Base-by-base conservation (phyloP, 2,797 vertebrate genomes). In the Pelobates cultripes region DNA sequence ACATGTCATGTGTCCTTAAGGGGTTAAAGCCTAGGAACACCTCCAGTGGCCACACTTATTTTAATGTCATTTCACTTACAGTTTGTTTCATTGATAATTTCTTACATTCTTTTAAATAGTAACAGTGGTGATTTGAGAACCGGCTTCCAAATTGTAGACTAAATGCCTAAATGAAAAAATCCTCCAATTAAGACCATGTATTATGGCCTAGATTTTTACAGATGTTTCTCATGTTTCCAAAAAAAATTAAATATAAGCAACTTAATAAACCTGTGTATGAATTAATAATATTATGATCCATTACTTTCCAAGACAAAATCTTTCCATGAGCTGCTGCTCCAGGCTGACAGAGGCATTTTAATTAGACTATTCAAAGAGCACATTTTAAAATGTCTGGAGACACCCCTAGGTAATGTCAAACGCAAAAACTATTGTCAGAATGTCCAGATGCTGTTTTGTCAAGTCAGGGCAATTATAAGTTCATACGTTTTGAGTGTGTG, bases 341-440 rank as follows among this genome's bases (percentile, higher is more conserved):
- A 17, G 70, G 80, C 61, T 41, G 51, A 45, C 41, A 12, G 41
- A 77, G 68, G 69, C 61, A 40, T 60, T 68, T 57, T 72, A 73
- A 57, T 77, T 76, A 69, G 53, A 76, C 51, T 74, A 81, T 77
- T 57, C 63, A 71, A 44, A 72, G 68, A 64, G 67, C 75, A 73
- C 28, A 70, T 77, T 57, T 57, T n/a, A 68, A 70, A 82, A 73
- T 68, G 69, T 68, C 75, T 69, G 66, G 28, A 71, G 80, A 61
- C 15, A 53, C 28, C 41, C 57, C 7, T 41, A 51, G 66, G 12
- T 51, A 63, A 64, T 70, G 60, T 64, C 1, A 43, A 15, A 76
- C 69, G 43, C 45, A 75, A 47, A 28, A 70, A n/a, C 42, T 81
- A 70, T 64, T 61, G 28, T 42, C 67, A 45, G 57, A 15, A 72